A percentile compares a stretch with the other conserved stretches of the same genome.
Conservation (phyloP, 2,797 vertebrate genomes). For the Sebastes trivittatus region DNA sequence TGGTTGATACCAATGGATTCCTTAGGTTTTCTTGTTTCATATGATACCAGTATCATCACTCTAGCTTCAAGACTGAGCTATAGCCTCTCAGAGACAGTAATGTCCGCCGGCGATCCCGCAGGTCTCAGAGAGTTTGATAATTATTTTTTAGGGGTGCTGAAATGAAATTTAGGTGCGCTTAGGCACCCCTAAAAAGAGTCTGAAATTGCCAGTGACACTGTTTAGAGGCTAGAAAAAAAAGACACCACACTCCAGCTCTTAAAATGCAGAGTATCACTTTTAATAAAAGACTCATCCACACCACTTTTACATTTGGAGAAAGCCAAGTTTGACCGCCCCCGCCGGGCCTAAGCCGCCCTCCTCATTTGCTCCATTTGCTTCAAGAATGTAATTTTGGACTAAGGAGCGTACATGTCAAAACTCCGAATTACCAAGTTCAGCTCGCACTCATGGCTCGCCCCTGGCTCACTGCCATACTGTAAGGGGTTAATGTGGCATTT, state of each 20-base stretch:
- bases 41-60: no score
- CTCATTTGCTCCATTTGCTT: not conserved
- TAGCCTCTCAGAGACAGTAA: no score
- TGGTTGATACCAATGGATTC: no score
- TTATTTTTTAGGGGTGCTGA: no score
- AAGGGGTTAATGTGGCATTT: not conserved
- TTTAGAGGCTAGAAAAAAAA: not conserved
- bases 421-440: not conserved
- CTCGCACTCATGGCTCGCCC: not conserved
- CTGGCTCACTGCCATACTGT: not conserved
- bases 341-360: not conserved
- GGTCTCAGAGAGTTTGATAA: no score
- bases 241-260: not conserved
- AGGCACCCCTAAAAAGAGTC: not conserved
- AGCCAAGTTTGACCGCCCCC: not conserved
- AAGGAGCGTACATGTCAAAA: not conserved
- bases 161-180: no score
- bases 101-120: no score
- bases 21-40: no score
- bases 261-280: not conserved
- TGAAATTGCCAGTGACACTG: not conserved
- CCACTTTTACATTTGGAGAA: not conserved
- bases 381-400: not conserved
- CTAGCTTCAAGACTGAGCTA: no score
- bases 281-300: not conserved